Evolutionary conservation across 2,113 vertebrate species (phyloP).

Genomic region (Amblyopsis rosae): DNA sequence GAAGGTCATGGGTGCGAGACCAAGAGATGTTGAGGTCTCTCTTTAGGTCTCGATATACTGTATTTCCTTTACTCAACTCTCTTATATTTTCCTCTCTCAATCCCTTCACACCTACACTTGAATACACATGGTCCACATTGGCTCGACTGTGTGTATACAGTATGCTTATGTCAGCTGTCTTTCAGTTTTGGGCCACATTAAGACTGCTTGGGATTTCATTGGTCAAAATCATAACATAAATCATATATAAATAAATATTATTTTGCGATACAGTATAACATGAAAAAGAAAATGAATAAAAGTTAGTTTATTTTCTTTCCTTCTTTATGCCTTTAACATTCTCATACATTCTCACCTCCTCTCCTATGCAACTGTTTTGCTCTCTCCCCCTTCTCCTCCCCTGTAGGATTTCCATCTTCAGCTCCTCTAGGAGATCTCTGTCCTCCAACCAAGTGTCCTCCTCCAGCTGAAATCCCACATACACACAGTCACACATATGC

Average conservation of each 20-base stretch:
- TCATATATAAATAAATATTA: too few relatives aligned
- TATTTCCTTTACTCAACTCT: neutral
- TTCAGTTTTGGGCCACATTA: too few relatives aligned
- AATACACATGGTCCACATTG: neutral
- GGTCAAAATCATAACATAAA: too few relatives aligned
- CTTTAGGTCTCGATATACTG: neutral
- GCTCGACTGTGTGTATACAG: too few relatives aligned
- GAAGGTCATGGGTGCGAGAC: too few relatives aligned
- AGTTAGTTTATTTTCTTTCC: neutral
- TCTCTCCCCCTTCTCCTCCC: constrained; percentile 76
- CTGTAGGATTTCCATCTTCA: constrained; percentile 90
- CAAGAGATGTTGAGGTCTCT: neutral
- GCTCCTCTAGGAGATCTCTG: constrained; percentile 89
- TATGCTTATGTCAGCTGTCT: too few relatives aligned
- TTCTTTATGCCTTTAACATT: neutral
- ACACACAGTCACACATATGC: neutral
- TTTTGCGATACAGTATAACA: too few relatives aligned
- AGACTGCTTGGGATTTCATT: too few relatives aligned
- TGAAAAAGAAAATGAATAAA: too few relatives aligned
- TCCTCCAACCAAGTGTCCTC: constrained; percentile 95
- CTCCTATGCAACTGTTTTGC: neutral
- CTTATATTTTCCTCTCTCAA: neutral
- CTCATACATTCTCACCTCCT: neutral
- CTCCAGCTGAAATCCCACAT: constrained; percentile 81
- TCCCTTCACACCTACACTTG: neutral